phyloP scores from a whole-genome alignment of 2,888 invertebrate species.

The Drosophila pullipes region DNA sequence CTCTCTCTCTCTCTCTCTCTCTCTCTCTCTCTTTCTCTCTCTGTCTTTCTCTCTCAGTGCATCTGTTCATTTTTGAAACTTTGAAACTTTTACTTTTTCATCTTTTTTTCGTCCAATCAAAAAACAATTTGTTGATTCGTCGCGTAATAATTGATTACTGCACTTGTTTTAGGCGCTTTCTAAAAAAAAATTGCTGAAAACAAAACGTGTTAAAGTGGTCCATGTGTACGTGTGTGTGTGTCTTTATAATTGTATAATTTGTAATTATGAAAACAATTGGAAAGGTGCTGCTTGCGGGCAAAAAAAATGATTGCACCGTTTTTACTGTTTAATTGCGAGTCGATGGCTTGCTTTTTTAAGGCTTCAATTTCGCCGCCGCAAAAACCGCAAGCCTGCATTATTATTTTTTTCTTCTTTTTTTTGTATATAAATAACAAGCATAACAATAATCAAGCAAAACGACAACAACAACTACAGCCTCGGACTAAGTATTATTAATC shows the following conservation, averaged over 20 bases:
- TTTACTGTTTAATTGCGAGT: constrained; percentile 39
- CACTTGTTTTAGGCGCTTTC: constrained; percentile 77
- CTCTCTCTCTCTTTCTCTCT: not conserved
- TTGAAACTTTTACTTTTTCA: constrained; percentile 58
- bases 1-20: not conserved
- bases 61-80: constrained; percentile 14
- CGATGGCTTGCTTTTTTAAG: constrained; percentile 35
- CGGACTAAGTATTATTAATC: constrained; percentile 25
- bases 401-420: not conserved
- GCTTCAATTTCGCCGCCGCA: constrained; percentile 55
- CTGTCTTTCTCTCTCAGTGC: not conserved
- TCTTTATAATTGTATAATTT: constrained; percentile 37
- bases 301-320: constrained; percentile 43
- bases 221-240: not conserved
- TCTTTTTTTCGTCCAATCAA: constrained; percentile 28
- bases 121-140: constrained; percentile 57
- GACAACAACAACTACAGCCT: constrained; percentile 6
- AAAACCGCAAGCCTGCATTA: constrained; percentile 43
- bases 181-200: constrained; percentile 52
- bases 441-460: constrained; percentile 29
- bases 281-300: constrained; percentile 64
- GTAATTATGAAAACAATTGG: constrained; percentile 69
- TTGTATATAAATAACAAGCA: constrained; percentile 53
- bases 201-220: constrained; percentile 30
- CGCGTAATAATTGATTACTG: constrained; percentile 75